Evolutionary conservation across 2,113 vertebrate species (phyloP).

Genomic region (Dasyurus viverrinus): DNA sequence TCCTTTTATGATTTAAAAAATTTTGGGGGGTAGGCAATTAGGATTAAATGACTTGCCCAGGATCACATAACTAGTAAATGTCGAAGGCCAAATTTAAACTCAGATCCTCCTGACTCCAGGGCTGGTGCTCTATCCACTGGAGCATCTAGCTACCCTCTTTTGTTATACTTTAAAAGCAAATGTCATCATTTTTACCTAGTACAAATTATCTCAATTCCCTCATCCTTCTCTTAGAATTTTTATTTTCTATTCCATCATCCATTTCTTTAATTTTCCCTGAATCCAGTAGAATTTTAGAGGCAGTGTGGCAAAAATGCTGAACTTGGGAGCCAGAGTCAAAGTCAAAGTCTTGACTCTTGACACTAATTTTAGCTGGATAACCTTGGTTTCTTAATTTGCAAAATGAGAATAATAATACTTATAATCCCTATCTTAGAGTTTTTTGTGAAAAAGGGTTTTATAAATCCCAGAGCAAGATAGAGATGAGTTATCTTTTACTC

Average conservation of each 20-base stretch:
- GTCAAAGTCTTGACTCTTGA: background rate
- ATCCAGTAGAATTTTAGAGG: background rate
- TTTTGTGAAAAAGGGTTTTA: background rate
- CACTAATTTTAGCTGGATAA: background rate
- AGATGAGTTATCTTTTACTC: background rate
- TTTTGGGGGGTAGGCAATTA: too few relatives aligned
- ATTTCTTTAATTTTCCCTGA: background rate
- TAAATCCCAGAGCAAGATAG: background rate
- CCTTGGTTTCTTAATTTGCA: background rate
- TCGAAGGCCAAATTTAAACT: too few relatives aligned
- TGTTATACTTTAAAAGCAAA: background rate
- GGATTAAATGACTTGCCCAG: too few relatives aligned
- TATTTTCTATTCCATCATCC: background rate
- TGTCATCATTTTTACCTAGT: background rate
- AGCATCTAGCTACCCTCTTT: too few relatives aligned
- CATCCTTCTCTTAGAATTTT: background rate
- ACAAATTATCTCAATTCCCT: background rate
- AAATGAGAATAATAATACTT: background rate
- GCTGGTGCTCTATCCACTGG: too few relatives aligned
- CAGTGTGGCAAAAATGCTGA: background rate
- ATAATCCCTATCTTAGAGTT: background rate
- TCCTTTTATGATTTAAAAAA: background rate
- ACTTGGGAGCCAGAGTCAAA: background rate
- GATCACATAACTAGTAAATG: too few relatives aligned
- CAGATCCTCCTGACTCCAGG: too few relatives aligned